Percentiles rank a stretch among this genome's conserved stretches.
Conservation (phyloP, 1,140 invertebrate genomes). For the Cepaea nemoralis region DNA sequence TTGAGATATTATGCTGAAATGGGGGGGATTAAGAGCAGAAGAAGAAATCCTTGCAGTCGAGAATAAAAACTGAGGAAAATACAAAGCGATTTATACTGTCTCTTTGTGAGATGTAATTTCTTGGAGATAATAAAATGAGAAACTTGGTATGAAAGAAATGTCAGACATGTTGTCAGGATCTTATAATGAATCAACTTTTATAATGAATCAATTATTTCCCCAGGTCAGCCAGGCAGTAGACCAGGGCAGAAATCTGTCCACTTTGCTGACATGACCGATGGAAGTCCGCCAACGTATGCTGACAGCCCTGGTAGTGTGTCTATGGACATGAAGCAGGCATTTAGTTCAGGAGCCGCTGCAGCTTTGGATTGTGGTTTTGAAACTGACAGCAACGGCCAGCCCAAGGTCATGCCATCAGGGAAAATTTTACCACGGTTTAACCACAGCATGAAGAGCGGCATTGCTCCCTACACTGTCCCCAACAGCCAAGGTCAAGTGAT, state of each 20-base stretch:
- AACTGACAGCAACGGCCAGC: conserved; percentile 17
- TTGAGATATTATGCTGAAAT: too few relatives aligned
- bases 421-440: conserved; percentile 9
- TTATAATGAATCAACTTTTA: too few relatives aligned
- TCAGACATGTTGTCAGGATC: too few relatives aligned
- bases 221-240: neutral
- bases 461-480: conserved; percentile 67
- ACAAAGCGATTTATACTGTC: too few relatives aligned
- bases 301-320: neutral
- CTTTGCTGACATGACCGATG: conserved; percentile 26
- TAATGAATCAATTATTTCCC: too few relatives aligned
- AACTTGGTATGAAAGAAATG: too few relatives aligned
- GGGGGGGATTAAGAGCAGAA: too few relatives aligned
- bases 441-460: conserved; percentile 47
- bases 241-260: conserved; percentile 29
- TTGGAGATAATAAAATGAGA: too few relatives aligned
- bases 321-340: neutral
- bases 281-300: conserved; percentile 1
- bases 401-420: neutral
- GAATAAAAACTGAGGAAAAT: too few relatives aligned
- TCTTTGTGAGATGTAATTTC: too few relatives aligned
- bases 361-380: conserved; percentile 17
- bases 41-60: too few relatives aligned
- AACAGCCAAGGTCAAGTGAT: conserved; percentile 42
- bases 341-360: neutral